Percentiles rank a stretch among this genome's conserved stretches.
phyloP scores from a whole-genome alignment of 2,888 invertebrate genomes.

The Sycophila texana region DNA sequence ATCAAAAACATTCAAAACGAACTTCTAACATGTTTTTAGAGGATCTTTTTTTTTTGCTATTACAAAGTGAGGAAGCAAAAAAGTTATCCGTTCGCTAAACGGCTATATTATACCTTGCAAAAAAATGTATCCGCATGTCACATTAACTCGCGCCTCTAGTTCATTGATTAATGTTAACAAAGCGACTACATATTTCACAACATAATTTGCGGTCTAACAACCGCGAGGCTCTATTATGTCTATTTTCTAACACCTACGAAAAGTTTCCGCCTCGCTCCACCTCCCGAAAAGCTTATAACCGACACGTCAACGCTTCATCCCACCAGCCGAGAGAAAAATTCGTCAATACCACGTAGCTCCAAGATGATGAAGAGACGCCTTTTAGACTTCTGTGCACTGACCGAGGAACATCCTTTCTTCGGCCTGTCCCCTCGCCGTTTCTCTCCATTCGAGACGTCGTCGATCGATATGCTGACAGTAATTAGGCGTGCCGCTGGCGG shows the following conservation, averaged over 20 bases:
- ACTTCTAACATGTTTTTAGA: too few species aligned
- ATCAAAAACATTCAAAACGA: too few species aligned
- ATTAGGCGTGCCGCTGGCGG: slow-evolving; percentile 48
- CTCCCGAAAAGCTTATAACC: neutral
- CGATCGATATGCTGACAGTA: slow-evolving; percentile 52
- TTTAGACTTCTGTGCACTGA: slow-evolving; percentile 19
- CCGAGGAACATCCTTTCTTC: slow-evolving; percentile 1
- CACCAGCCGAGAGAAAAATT: neutral
- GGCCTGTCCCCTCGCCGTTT: slow-evolving; percentile 25
- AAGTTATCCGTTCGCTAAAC: neutral
- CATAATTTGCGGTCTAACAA: slow-evolving; percentile 4
- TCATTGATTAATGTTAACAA: slow-evolving; percentile 39
- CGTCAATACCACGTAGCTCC: neutral
- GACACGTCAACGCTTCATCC: neutral
- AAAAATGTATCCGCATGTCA: neutral
- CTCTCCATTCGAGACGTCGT: neutral
- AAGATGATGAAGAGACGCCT: neutral
- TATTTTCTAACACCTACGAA: slow-evolving; percentile 1
- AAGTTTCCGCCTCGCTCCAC: neutral
- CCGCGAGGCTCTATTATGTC: neutral
- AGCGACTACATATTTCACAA: slow-evolving; percentile 14
- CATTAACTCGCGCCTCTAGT: slow-evolving; percentile 16
- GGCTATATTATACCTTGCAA: neutral
- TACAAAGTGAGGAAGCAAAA: too few species aligned
- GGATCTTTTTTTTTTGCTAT: too few species aligned